Base-by-base conservation (phyloP, 2,797 vertebrate genomes). In the Botia almorhae region DNA sequence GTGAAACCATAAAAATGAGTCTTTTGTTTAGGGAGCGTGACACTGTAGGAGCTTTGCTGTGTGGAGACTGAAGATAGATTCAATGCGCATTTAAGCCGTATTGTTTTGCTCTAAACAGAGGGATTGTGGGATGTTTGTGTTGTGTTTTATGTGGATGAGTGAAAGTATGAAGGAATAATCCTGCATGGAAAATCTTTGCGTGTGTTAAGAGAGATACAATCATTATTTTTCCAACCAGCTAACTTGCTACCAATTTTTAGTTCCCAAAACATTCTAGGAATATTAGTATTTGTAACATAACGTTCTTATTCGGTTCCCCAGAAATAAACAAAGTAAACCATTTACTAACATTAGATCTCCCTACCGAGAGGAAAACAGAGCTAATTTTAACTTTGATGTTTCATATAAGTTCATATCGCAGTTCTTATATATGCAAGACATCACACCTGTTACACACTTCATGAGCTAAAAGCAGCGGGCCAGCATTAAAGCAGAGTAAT, bases 11-110 rank as follows among this genome's bases (percentile, higher is more conserved):
- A 46, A 36, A n/a, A 60, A 55, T 56, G 69, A 73, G 69, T 65
- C 69, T 72, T 79, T 79, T 79, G 77, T 73, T 80, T 0, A 69
- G 26, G 5, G 55, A 78, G 68, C 8, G 0, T 69, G 76, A 71
- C 68, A 71, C 10, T 17, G 43, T 33, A 71, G 23, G 64, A 48
- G 55, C 69, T 56, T 65, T 73, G 60, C 78, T 11, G 58, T 72
- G 58, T 80, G 78, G 60, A 55, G 29, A 33, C 14, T 7, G 21
- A 65, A 72, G 69, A 80, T 65, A 73, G 19, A 67, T 69, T 65
- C 10, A 23, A 56, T 79, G 64, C 19, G 23, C 60, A 39, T 7
- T 51, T 78, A 14, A 7, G 26, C 3, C 19, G 48, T 65, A 46
- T 80, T 80, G 58, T 79, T 72, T 64, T 2, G 29, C 29, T 29